Percentiles rank a stretch among this genome's conserved stretches.
Evolutionary conservation across 2,888 invertebrate genomes (phyloP).

Genomic region (Volucella zonaria): DNA sequence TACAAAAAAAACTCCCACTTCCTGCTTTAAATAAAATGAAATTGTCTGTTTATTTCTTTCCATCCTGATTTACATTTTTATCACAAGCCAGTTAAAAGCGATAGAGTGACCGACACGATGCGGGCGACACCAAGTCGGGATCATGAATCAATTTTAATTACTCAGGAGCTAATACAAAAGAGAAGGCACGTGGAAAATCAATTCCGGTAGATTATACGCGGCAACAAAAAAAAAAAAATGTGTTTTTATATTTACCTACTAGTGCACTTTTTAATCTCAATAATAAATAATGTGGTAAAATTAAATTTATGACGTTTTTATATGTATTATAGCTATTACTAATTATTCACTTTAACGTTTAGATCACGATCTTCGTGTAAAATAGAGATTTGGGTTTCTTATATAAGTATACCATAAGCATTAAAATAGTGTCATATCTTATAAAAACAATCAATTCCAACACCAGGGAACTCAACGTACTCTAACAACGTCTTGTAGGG

Average conservation of each 20-base stretch:
- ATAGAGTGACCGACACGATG: background rate
- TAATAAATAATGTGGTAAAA: background rate
- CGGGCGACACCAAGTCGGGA: constrained; percentile 27
- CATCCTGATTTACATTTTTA: constrained; percentile 39
- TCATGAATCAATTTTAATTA: constrained; percentile 6
- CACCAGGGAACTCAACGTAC: no score
- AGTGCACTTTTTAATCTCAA: no score
- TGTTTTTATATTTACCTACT: no score
- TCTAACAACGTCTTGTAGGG: no score
- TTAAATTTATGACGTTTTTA: background rate
- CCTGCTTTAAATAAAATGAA: constrained; percentile 18
- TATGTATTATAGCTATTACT: no score
- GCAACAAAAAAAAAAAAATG: background rate
- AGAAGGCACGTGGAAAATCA: constrained; percentile 40
- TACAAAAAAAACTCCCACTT: constrained; percentile 23
- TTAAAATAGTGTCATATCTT: no score
- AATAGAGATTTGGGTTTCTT: no score
- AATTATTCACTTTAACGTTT: no score
- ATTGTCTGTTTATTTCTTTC: constrained; percentile 2
- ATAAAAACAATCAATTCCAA: no score
- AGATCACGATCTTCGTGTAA: no score
- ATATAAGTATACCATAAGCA: no score
- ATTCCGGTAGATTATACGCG: constrained; percentile 40
- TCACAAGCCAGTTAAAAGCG: constrained; percentile 13
- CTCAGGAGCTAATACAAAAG: constrained; percentile 5